Conservation (phyloP, 2,797 vertebrate genomes). For the Hafferia zeledoni region DNA sequence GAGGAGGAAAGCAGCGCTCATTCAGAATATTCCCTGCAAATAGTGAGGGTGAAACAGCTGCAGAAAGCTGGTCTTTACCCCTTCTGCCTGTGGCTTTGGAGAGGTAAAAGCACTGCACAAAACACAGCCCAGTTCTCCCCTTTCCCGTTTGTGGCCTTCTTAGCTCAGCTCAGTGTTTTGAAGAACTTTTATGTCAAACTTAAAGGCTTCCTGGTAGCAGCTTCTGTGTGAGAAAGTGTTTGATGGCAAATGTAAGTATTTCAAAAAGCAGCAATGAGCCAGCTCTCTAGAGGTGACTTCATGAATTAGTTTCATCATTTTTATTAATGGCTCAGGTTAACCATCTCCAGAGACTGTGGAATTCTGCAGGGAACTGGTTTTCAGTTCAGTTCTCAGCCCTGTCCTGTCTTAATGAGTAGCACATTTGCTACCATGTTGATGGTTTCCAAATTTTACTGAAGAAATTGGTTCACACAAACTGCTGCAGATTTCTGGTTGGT, state of each 20-base stretch:
- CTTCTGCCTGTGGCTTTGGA: neutral
- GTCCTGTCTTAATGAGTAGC: accelerated
- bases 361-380: slow-evolving; percentile 3
- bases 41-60: neutral
- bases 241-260: neutral
- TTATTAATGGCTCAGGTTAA: neutral
- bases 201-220: neutral
- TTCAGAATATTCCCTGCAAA: slow-evolving; percentile 16
- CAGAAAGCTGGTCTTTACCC: neutral
- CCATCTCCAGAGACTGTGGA: neutral
- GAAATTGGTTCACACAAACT: neutral
- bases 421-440: neutral
- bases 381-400: neutral
- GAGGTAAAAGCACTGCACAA: neutral
- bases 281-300: neutral
- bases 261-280: neutral
- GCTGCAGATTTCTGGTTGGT: neutral
- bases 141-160: neutral
- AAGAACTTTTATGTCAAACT: slow-evolving; percentile 15
- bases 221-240: neutral
- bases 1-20: neutral
- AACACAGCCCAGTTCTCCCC: neutral
- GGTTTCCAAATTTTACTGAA: neutral
- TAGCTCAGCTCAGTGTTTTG: neutral
- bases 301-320: neutral